These are phyloP conservation scores for Drosophila mayri DNA, from an alignment of 1,140 invertebrate species.

Conservation along the genomic window DNA sequence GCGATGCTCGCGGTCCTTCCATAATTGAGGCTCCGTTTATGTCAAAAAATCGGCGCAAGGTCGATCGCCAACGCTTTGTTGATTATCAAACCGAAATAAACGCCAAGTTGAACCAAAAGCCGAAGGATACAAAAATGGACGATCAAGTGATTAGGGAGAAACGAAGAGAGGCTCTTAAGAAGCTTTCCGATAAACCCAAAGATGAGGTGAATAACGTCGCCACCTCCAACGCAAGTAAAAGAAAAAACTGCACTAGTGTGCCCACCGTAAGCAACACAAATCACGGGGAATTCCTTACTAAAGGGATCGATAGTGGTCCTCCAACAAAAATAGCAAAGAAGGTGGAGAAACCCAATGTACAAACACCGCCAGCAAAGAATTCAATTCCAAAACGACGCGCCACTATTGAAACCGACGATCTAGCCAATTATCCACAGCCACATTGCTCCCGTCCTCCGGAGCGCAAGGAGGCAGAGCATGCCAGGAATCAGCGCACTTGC, in stretches of 20 bases:
- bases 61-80: constrained; percentile 28
- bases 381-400: constrained; percentile 7
- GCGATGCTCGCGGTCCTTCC: constrained; percentile 19
- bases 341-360: not conserved
- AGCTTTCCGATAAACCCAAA: constrained; percentile 43
- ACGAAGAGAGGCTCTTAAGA: constrained; percentile 65
- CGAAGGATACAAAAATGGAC: constrained; percentile 44
- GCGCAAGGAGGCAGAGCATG: constrained; percentile 43
- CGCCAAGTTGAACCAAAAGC: constrained; percentile 32
- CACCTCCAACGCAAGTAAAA: not conserved
- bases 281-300: constrained; percentile 69
- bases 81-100: constrained; percentile 16
- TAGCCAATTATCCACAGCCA: not conserved
- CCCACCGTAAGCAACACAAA: constrained; percentile 48
- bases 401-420: constrained; percentile 38
- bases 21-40: constrained; percentile 62
- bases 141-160: constrained; percentile 43
- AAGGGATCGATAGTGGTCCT: constrained; percentile 21
- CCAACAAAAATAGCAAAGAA: constrained; percentile 36
- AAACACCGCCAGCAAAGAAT: not conserved
- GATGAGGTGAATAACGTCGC: not conserved
- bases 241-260: constrained; percentile 39
- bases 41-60: constrained; percentile 55
- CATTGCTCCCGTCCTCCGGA: constrained; percentile 26
- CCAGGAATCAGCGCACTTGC: constrained; percentile 62